A percentile compares a stretch with the other conserved stretches of the same genome.
Evolutionary conservation across 2,888 invertebrate genomes (phyloP).

Genomic region (Callosobruchus maculatus): DNA sequence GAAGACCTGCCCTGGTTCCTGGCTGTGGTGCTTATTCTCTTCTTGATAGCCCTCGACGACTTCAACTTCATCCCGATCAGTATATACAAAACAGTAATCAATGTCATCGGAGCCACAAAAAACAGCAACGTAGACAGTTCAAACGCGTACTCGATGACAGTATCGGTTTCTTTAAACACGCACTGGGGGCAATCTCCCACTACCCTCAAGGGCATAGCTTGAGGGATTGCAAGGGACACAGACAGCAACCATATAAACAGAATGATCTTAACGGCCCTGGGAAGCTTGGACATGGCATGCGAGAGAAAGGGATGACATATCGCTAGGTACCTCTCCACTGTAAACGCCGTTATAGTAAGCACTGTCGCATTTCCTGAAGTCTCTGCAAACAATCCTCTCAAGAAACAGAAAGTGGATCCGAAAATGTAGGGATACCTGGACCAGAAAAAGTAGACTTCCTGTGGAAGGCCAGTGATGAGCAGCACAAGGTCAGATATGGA

Average conservation of each 20-base stretch:
- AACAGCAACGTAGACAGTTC: slow-evolving; percentile 78
- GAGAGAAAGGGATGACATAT: slow-evolving; percentile 67
- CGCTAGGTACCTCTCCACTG: slow-evolving; percentile 66
- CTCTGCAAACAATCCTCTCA: slow-evolving; percentile 75
- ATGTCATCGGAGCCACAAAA: slow-evolving; percentile 83
- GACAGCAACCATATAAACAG: slow-evolving; percentile 78
- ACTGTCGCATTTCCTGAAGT: slow-evolving; percentile 77
- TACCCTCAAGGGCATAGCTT: slow-evolving; percentile 57
- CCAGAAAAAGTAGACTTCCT: slow-evolving; percentile 78
- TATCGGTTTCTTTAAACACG: slow-evolving; percentile 20
- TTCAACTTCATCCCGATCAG: slow-evolving; percentile 71
- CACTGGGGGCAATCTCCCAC: slow-evolving; percentile 41
- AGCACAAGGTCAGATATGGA: slow-evolving; percentile 80
- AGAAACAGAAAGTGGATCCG: slow-evolving; percentile 74
- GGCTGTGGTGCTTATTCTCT: slow-evolving; percentile 29
- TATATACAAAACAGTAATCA: slow-evolving; percentile 78
- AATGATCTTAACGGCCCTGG: slow-evolving; percentile 79
- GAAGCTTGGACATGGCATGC: slow-evolving; percentile 84
- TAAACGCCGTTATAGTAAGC: slow-evolving; percentile 65
- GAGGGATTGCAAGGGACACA: slow-evolving; percentile 69
- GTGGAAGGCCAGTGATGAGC: slow-evolving; percentile 74
- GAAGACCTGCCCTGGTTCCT: slow-evolving; percentile 40
- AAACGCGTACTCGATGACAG: slow-evolving; percentile 64
- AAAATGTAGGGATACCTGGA: slow-evolving; percentile 74
- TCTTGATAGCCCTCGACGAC: slow-evolving; percentile 48